phyloP scores from a whole-genome alignment of 2,888 invertebrate species.

The Lasiommata megera region DNA sequence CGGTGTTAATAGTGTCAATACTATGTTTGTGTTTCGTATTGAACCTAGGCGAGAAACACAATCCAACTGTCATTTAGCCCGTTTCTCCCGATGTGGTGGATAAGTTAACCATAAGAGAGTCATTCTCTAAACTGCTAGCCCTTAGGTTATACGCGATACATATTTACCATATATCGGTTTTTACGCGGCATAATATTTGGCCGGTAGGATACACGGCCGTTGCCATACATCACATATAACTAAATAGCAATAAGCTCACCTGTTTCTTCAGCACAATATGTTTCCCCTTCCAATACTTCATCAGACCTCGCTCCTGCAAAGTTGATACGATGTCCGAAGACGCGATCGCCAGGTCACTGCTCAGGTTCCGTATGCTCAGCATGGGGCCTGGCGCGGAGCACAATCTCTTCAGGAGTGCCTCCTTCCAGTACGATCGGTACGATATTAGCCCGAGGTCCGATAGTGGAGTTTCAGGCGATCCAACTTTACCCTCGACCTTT shows the following conservation, averaged over 20 bases:
- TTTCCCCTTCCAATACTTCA: conserved; percentile 99
- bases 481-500: conserved; percentile 97
- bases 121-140: too few species aligned
- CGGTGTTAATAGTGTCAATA: too few species aligned
- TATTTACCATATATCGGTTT: too few species aligned
- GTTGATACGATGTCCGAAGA: conserved; percentile 99
- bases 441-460: conserved; percentile 98
- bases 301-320: conserved; percentile 96
- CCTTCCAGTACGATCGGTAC: conserved; percentile 99
- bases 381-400: conserved; percentile 94
- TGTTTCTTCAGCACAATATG: conserved; percentile 97
- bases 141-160: too few species aligned
- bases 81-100: too few species aligned
- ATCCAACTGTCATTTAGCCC: too few species aligned
- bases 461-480: conserved; percentile 99
- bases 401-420: conserved; percentile 94
- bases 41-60: too few species aligned
- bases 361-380: conserved; percentile 93
- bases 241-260: conserved; percentile 68
- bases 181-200: too few species aligned
- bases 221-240: too few species aligned
- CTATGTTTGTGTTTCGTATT: too few species aligned
- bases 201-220: too few species aligned
- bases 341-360: conserved; percentile 96
- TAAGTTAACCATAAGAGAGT: too few species aligned